Evolutionary conservation across 2,888 invertebrate species (phyloP), one percentile per base, ranked within the genome.

Genomic region (Tiliacea aurago): DNA sequence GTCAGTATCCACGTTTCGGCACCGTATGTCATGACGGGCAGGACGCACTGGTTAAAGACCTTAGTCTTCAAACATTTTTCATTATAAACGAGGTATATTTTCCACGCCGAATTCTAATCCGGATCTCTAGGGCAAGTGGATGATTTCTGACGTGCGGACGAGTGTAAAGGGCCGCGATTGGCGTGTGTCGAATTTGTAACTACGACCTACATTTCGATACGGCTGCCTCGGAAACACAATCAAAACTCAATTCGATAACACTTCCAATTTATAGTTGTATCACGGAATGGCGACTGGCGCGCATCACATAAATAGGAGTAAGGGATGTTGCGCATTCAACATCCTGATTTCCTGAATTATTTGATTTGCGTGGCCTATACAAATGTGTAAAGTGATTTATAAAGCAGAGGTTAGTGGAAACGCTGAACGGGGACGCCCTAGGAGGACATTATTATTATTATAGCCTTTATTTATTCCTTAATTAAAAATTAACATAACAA

Each of bases 161-260:
- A 89, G 87, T 86, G 84, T 84, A 88, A 90, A 91, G 90, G 90
- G 88, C 87, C 87, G 79, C 84, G 82, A 84, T 87, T 89, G 87
- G 88, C 93, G 94, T 92, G 94, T 90, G 90, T 88, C 92, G 94
- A 93, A 94, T 94, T 89, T 89, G 89, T 94, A 94, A 94, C 91
- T 89, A 90, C 88, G 91, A 84, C 90, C 90, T 87, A 91, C 88
- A 91, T 93, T 92, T 86, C 88, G 91, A 90, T 90, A 90, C 89
- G 89, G 88, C 88, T 90, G 88, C 89, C 88, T 85, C 84, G 91
- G 90, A 89, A 93, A 93, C 91, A 93, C 93, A 94, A 94, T 94
- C 94, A 93, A 92, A 94, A 94, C 94, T 93, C 93, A 90, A 93
- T 93, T 92, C 90, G 90, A 91, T 91, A 93, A 93, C 94, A 93